Percentiles rank a stretch among this genome's conserved stretches.
phyloP scores from a whole-genome alignment of 2,113 vertebrate genomes.

The Gallinago jamesoni region DNA sequence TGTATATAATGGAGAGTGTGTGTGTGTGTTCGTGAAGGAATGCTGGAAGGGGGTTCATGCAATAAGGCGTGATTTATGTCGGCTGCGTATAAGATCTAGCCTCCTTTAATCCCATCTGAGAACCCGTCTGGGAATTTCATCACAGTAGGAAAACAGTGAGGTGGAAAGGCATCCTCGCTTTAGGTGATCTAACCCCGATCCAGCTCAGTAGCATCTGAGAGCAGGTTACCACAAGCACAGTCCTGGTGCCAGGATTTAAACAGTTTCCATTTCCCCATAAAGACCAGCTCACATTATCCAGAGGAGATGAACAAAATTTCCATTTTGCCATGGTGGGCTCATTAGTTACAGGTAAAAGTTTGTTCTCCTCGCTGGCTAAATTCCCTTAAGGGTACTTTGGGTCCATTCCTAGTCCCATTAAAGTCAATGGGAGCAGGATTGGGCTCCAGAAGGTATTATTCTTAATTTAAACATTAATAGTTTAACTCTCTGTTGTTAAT shows the following conservation, averaged over 20 bases:
- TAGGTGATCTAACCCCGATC: not conserved
- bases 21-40: not conserved
- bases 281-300: constrained; percentile 10
- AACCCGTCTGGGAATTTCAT: not conserved
- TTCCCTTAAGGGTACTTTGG: constrained; percentile 24
- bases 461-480: constrained; percentile 64
- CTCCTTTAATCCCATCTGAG: not conserved
- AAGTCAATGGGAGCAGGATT: not conserved
- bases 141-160: not conserved
- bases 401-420: constrained; percentile 39
- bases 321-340: constrained; percentile 62
- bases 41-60: not conserved
- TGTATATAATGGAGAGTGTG: not conserved
- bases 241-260: constrained; percentile 1
- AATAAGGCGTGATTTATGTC: not conserved
- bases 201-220: constrained; percentile 16
- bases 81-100: not conserved
- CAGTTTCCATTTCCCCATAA: constrained; percentile 42
- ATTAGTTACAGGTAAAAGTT: constrained; percentile 56
- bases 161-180: not conserved
- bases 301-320: constrained; percentile 26
- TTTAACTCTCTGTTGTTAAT: constrained; percentile 65
- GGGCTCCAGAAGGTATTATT: constrained; percentile 56
- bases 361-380: not conserved
- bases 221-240: not conserved